phyloP scores from a whole-genome alignment of 2,888 invertebrate species.

The Theretra japonica region DNA sequence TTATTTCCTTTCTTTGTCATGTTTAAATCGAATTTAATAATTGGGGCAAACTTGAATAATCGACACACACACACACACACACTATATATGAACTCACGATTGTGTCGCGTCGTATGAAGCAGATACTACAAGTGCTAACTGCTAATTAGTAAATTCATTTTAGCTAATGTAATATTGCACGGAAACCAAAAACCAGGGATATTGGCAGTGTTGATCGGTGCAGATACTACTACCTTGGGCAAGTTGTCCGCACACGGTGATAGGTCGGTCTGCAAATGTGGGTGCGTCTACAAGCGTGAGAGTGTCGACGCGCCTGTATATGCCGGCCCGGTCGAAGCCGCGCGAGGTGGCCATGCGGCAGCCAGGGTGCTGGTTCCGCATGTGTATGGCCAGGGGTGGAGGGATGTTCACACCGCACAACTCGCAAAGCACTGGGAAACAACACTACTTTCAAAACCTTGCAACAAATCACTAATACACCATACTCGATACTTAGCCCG shows the following conservation, averaged over 20 bases:
- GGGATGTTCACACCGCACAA: constrained; percentile 89
- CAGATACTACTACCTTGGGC: constrained; percentile 57
- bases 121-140: no score
- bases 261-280: constrained; percentile 48
- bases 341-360: constrained; percentile 94
- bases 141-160: no score
- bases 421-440: constrained; percentile 87
- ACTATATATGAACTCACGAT: no score
- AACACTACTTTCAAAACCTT: not conserved
- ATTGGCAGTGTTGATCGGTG: not conserved
- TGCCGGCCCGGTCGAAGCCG: constrained; percentile 96
- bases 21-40: no score
- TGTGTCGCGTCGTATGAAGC: no score
- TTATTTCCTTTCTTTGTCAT: no score
- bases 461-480: not conserved
- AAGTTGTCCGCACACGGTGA: constrained; percentile 66
- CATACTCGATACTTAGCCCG: not conserved
- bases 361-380: constrained; percentile 95
- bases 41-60: no score
- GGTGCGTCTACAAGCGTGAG: constrained; percentile 51
- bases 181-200: not conserved
- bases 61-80: no score
- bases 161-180: no score
- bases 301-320: constrained; percentile 88
- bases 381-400: constrained; percentile 95